Base-by-base conservation (phyloP, 2,797 vertebrate species). In the Astyanax mexicanus region DNA sequence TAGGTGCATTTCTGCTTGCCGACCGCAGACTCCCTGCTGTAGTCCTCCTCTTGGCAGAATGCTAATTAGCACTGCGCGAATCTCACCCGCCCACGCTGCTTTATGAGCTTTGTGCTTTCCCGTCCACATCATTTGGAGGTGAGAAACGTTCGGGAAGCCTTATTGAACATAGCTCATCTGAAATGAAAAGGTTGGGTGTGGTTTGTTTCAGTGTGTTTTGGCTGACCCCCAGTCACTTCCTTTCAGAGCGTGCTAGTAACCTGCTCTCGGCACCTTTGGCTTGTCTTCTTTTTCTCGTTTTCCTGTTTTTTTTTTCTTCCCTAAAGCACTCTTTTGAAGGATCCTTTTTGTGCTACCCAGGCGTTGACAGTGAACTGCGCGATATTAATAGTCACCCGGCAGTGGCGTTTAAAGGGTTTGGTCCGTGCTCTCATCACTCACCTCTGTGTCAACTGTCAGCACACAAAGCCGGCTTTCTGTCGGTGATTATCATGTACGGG, bases 391-490 rank as follows among this genome's bases (percentile, higher is more conserved):
- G 69, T 69, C 47, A 49, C 32, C 72, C 69, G 54, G 65, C 74
- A 62, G 1, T 51, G 40, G 64, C 42, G 62, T 79, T 75, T 80
- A 75, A 83, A 80, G 69, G 40, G 40, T 79, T 76, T 32, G 61
- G 77, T 81, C 74, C 32, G 4, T 42, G 74, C 44, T 77, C 40
- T 77, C 77, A 68, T 81, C 67, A 78, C 45, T 79, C 78, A 80
- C 78, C 73, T 74, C 49, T 10, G 49, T 78, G 80, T 84, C 78
- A 57, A 72, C 75, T 81, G 66, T 81, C 80, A 45, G 70, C 51
- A 77, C 83, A 86, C 84, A 88, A 87, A 90, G 86, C 81, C 68
- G 86, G 44, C 70, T 79, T 83, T 75, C 81, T 64, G 81, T 84
- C 85, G 88, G 81, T 84, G 81, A 87, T 88, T 87, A 86, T 83